A percentile compares a stretch with the other conserved stretches of the same genome.
Evolutionary conservation across 2,113 vertebrate species (phyloP).

Genomic region (Uria lomvia): DNA sequence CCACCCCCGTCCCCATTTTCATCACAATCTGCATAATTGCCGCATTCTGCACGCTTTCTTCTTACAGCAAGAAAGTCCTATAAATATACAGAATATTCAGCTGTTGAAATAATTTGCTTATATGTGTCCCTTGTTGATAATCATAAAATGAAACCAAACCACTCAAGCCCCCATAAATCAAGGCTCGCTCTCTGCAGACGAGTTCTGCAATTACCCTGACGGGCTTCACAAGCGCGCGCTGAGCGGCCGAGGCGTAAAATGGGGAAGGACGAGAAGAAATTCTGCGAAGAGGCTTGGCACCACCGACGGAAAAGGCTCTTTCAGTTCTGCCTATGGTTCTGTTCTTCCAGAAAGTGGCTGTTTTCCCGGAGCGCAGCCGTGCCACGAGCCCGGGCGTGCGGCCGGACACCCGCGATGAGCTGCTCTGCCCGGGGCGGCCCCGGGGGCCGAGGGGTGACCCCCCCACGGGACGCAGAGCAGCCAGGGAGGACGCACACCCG

Average conservation of each 20-base stretch:
- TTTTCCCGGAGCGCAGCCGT: not conserved
- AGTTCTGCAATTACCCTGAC: not conserved
- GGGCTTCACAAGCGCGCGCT: accelerated
- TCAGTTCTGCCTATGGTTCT: not conserved
- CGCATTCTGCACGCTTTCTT: not conserved
- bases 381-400: not conserved
- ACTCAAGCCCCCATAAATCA: not conserved
- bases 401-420: not conserved
- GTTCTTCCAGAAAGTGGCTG: not conserved
- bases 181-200: not conserved
- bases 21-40: not conserved
- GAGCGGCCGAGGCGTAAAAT: not conserved
- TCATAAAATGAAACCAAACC: not conserved
- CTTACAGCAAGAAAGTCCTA: not conserved
- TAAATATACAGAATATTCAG: not conserved
- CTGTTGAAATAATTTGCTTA: not conserved
- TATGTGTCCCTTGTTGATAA: not conserved
- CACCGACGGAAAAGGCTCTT: accelerated
- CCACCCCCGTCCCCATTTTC: accelerated
- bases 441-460: not conserved
- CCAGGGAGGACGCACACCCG: accelerated
- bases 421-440: not conserved
- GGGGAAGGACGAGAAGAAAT: not conserved
- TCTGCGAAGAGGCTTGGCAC: not conserved
- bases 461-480: accelerated